Base-by-base conservation (phyloP, 2,888 invertebrate genomes). In the Polymixis lichenea region DNA sequence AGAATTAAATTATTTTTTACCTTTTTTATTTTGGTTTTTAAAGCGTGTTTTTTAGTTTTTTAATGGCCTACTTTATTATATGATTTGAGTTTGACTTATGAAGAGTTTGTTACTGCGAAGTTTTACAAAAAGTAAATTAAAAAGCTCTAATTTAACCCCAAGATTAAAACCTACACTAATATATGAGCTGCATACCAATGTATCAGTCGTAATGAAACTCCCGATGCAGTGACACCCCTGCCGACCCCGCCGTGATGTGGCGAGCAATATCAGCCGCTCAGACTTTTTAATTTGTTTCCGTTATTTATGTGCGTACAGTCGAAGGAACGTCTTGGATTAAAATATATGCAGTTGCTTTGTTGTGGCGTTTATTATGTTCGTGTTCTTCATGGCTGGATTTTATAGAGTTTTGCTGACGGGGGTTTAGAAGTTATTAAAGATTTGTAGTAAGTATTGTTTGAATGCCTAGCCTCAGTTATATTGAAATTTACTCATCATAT, bases 241-340 rank as follows among this genome's bases (percentile, higher is more conserved):
- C 68, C 72, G 58, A 67, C 17, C 28, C 32, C 1, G 32, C 32
- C n/a, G 73, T 78, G 84, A 83, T 86, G 87, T 83, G 85, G 87
- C 80, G 81, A 80, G 89, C 85, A 87, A 83, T 85, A 86, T 84
- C 83, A 86, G 61, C 28, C 83, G 80, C 70, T 78, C 86, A 86
- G 87, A 90, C 89, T 90, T 91, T 95, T 95, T 95, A 95, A 95
- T 95, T 95, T 93, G 92, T 91, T 92, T 89, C 81, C 78, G 92
- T 94, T 94, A 95, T 95, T 95, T 95, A 95, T 83, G 90, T 86
- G 88, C 87, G 88, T 79, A 75, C 73, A 28, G 74, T 58, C 78
- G 72, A 73, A 80, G 53, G 86, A 65, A 56, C 60, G 79, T 88
- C 89, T 88, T 88, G 79, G 84, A 81, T 86, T 86, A 73, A 84